Conservation (phyloP, 2,888 invertebrate species). For the Gastracanthus pulcherrimus region DNA sequence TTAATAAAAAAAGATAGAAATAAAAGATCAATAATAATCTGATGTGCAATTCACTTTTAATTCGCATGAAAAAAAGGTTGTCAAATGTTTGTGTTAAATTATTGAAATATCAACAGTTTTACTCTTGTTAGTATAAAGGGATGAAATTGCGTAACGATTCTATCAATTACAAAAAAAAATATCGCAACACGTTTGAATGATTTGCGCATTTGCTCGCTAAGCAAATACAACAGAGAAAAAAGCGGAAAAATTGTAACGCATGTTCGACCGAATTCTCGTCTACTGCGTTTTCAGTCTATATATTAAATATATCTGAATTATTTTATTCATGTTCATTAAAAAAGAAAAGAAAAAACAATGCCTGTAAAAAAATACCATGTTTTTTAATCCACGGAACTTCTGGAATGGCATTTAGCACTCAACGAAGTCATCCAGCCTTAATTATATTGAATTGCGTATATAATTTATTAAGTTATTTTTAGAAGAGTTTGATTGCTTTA, state of each 20-base stretch:
- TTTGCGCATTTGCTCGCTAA: constrained; percentile 10
- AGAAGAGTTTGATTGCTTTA: constrained; percentile 30
- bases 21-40: no score
- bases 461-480: constrained; percentile 20
- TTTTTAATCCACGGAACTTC: constrained; percentile 42
- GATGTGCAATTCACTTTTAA: no score
- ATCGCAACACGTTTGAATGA: constrained; percentile 10
- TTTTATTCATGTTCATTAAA: constrained; percentile 41
- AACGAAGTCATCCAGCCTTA: constrained; percentile 51
- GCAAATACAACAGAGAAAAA: constrained; percentile 5
- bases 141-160: constrained; percentile 41
- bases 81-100: background rate
- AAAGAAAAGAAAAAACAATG: constrained; percentile 30
- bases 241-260: constrained; percentile 52
- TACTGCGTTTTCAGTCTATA: constrained; percentile 31
- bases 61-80: no score
- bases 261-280: constrained; percentile 55
- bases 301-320: constrained; percentile 35
- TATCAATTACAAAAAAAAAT: background rate
- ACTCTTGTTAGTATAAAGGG: background rate
- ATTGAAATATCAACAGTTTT: background rate
- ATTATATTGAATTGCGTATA: constrained; percentile 16
- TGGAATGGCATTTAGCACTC: constrained; percentile 50
- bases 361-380: constrained; percentile 38
- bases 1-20: no score